Evolutionary conservation across 2,888 invertebrate genomes (phyloP).

Genomic region (Scrobipalpa atriplicella): DNA sequence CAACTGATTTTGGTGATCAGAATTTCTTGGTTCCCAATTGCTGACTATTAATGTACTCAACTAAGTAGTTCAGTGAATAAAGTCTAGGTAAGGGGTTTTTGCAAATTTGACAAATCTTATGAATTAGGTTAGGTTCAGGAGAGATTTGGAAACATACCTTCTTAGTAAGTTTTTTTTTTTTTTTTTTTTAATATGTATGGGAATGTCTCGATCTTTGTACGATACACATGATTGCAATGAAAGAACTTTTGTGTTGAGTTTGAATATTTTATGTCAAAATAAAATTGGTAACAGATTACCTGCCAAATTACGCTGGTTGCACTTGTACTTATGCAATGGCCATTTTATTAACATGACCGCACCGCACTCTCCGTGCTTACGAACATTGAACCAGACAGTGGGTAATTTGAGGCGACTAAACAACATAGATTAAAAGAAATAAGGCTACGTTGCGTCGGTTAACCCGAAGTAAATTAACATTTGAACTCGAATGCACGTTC

Average conservation of each 20-base stretch:
- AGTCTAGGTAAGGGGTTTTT: too few relatives aligned
- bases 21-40: too few relatives aligned
- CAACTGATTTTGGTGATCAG: too few relatives aligned
- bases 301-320: slow-evolving; percentile 3
- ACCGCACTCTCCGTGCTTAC: background rate
- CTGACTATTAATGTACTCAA: too few relatives aligned
- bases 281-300: slow-evolving; percentile 17
- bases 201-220: too few relatives aligned
- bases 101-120: too few relatives aligned
- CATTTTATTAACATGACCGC: slow-evolving; percentile 5
- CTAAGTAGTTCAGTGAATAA: too few relatives aligned
- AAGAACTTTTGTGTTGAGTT: background rate
- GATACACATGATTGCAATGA: too few relatives aligned
- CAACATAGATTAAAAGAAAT: slow-evolving; percentile 32
- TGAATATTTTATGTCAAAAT: slow-evolving; percentile 18
- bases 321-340: slow-evolving; percentile 8
- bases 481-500: slow-evolving; percentile 33
- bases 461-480: slow-evolving; percentile 33
- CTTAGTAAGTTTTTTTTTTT: too few relatives aligned
- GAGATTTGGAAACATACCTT: too few relatives aligned
- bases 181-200: too few relatives aligned
- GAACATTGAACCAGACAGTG: slow-evolving; percentile 17
- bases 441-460: slow-evolving; percentile 30
- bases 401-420: slow-evolving; percentile 27
- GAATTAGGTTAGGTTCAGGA: too few relatives aligned